These are phyloP conservation scores for Sarcophaga caerulescens DNA, from an alignment of 2,888 invertebrate species.

Conservation along the genomic window DNA sequence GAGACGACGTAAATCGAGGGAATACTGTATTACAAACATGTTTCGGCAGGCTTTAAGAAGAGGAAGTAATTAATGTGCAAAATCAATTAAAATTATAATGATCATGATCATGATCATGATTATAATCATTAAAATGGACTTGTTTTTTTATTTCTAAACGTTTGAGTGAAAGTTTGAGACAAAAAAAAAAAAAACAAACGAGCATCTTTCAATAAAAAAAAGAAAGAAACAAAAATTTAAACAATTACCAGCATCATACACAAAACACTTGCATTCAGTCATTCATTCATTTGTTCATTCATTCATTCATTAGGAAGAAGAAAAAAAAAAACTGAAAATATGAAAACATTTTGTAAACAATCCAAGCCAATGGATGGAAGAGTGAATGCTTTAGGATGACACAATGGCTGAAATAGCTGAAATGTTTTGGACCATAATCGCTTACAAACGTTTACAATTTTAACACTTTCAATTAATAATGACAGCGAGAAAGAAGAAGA, in stretches of 20 bases:
- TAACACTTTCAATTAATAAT: constrained; percentile 20
- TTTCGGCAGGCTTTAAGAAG: neutral
- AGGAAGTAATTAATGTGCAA: constrained; percentile 47
- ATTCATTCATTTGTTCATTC: no score
- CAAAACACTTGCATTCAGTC: no score
- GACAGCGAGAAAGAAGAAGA: neutral
- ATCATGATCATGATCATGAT: constrained; percentile 19
- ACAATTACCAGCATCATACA: neutral
- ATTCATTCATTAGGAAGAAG: no score
- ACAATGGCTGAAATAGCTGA: neutral
- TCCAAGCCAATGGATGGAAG: neutral
- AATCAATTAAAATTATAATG: constrained; percentile 43
- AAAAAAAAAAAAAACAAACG: constrained; percentile 6
- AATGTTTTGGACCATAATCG: neutral
- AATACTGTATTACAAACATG: no score
- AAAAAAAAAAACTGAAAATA: no score
- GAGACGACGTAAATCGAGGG: no score
- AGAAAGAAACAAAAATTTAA: neutral
- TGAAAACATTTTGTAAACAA: neutral
- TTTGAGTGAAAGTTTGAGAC: constrained; percentile 21
- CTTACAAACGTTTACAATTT: neutral
- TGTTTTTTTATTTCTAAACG: constrained; percentile 4
- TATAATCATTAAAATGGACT: neutral
- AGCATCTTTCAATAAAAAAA: constrained; percentile 2
- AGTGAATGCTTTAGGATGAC: neutral